A percentile compares a stretch with the other conserved stretches of the same genome.
Conservation (phyloP, 2,888 invertebrate genomes). For the Lamellibrachia satsuma region DNA sequence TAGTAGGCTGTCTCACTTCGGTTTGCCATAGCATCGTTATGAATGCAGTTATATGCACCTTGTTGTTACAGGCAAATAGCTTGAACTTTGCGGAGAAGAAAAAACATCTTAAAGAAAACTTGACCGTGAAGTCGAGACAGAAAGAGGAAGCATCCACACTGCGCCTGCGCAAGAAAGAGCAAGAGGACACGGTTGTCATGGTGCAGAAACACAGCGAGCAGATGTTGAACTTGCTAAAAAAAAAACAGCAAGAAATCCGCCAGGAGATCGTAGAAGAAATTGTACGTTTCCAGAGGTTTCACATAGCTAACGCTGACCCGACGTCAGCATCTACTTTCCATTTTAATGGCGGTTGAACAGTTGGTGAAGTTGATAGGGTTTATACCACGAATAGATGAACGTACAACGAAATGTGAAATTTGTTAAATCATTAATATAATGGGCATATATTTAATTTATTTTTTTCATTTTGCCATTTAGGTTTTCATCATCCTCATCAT, state of each 20-base stretch:
- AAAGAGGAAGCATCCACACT: slow-evolving; percentile 76
- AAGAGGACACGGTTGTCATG: slow-evolving; percentile 91
- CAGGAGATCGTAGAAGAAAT: slow-evolving; percentile 56
- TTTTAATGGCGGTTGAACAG: not conserved
- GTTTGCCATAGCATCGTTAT: not conserved
- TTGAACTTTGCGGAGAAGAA: slow-evolving; percentile 89
- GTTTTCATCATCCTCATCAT: not conserved
- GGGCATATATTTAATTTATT: not conserved
- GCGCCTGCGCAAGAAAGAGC: slow-evolving; percentile 41
- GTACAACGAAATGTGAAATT: not conserved
- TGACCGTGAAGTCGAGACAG: slow-evolving; percentile 87
- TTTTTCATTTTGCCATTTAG: not conserved
- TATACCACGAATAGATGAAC: not conserved
- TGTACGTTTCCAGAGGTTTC: slow-evolving; percentile 30
- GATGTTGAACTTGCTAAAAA: slow-evolving; percentile 96
- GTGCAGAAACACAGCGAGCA: slow-evolving; percentile 97
- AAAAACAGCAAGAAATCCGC: slow-evolving; percentile 81
- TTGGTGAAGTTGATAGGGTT: not conserved
- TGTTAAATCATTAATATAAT: not conserved
- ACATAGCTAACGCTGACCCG: not conserved
- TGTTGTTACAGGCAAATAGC: slow-evolving; percentile 52
- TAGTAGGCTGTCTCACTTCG: too few relatives aligned
- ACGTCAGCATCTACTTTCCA: not conserved
- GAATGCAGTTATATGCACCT: not conserved
- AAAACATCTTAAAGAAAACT: slow-evolving; percentile 90